Evolutionary conservation across 2,888 invertebrate genomes (phyloP).

Genomic region (Aporophyla lueneburgensis): DNA sequence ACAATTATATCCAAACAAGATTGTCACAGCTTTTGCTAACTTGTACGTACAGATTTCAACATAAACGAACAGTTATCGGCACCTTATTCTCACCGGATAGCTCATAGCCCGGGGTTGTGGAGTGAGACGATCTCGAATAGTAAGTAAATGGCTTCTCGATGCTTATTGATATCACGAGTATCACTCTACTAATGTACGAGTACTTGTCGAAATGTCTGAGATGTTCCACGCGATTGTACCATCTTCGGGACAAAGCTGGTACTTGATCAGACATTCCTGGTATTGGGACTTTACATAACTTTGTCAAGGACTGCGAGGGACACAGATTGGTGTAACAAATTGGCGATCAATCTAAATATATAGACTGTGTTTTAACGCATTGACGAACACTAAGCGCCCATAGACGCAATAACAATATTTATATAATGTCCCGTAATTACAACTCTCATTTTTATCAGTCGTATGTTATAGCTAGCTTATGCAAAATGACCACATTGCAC

Average conservation of each 20-base stretch:
- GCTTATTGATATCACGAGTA: constrained; percentile 46
- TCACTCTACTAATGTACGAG: constrained; percentile 32
- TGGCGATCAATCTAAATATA: background rate
- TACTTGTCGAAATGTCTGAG: constrained; percentile 35
- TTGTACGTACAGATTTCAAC: constrained; percentile 7
- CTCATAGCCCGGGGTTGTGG: constrained; percentile 29
- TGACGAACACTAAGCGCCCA: background rate
- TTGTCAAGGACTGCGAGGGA: background rate
- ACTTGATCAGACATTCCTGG: constrained; percentile 3
- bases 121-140: constrained; percentile 26
- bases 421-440: background rate
- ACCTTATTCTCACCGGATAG: constrained; percentile 33
- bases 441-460: too few species aligned
- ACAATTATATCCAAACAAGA: background rate
- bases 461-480: too few species aligned
- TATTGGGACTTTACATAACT: background rate
- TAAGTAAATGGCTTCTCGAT: constrained; percentile 40
- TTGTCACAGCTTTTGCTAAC: constrained; percentile 17
- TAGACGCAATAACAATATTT: background rate
- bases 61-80: constrained; percentile 33
- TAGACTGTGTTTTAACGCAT: too few species aligned
- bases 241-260: background rate
- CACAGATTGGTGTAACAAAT: background rate
- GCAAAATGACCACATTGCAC: too few species aligned
- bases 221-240: constrained; percentile 28